Evolutionary conservation across 2,888 invertebrate genomes (phyloP).

Genomic region (Agrotis clavis): DNA sequence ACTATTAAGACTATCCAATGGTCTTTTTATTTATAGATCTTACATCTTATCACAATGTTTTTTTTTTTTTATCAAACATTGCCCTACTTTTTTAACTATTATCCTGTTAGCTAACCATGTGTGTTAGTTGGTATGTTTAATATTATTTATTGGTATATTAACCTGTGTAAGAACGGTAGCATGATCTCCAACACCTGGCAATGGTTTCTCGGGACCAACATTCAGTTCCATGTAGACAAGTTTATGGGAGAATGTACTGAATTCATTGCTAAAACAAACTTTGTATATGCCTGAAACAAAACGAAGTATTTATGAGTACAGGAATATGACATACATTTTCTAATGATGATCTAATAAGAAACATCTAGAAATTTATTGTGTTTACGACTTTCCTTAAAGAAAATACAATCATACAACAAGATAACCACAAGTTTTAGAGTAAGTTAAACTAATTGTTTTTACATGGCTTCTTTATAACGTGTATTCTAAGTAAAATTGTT

Average conservation of each 20-base stretch:
- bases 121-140: not conserved
- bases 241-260: constrained; percentile 99
- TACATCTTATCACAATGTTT: not conserved
- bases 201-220: constrained; percentile 97
- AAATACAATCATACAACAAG: not conserved
- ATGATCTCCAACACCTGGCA: constrained; percentile 96
- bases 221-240: constrained; percentile 99
- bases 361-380: not conserved
- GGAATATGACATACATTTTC: not conserved
- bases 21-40: not conserved
- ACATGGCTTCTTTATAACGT: not conserved
- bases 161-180: constrained; percentile 98
- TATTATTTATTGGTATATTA: constrained; percentile 46
- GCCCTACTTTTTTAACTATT: not conserved
- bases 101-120: not conserved
- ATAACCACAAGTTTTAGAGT: not conserved
- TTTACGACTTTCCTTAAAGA: not conserved
- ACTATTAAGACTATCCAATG: not conserved
- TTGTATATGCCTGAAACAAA: constrained; percentile 93
- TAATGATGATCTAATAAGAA: not conserved
- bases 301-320: not conserved
- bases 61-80: not conserved
- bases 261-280: constrained; percentile 99
- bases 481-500: not conserved
- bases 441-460: not conserved